phyloP scores from a whole-genome alignment of 1,140 invertebrate genomes.

The Drosophila tani region DNA sequence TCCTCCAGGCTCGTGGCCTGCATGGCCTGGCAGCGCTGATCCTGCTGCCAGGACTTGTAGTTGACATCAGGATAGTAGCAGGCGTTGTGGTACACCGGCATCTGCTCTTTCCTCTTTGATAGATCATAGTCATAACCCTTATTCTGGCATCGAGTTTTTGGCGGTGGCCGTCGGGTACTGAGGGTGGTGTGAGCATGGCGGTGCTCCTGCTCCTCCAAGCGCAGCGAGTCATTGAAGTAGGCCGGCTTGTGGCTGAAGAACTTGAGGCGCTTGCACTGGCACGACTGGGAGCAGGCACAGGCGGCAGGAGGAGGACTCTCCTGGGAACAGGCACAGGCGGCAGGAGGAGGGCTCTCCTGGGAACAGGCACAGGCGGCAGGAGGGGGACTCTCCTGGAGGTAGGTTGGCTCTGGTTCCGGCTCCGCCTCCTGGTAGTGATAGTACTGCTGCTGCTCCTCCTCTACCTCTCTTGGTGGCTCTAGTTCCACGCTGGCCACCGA shows the following conservation, averaged over 20 bases:
- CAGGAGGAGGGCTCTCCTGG: not conserved
- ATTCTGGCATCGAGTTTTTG: not conserved
- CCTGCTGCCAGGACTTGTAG: too few relatives aligned
- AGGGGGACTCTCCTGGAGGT: not conserved
- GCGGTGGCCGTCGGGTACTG: not conserved
- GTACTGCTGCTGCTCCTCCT: not conserved
- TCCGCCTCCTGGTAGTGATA: not conserved
- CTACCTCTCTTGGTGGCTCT: not conserved
- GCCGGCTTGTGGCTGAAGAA: not conserved
- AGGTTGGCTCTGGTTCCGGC: not conserved
- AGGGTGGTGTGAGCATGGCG: conserved; percentile 13
- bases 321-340: not conserved
- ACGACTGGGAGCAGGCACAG: not conserved
- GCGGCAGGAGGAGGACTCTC: not conserved
- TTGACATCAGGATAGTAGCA: too few relatives aligned
- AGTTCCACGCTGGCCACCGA: conserved; percentile 18
- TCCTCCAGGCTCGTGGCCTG: too few relatives aligned
- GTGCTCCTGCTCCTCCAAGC: conserved; percentile 15
- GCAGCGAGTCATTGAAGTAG: not conserved
- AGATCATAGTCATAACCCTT: too few relatives aligned
- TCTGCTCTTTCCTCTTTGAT: too few relatives aligned
- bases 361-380: not conserved
- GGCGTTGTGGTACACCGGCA: too few relatives aligned
- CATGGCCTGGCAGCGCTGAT: too few relatives aligned
- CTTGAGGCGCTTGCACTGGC: not conserved